Evolutionary conservation across 2,113 vertebrate genomes (phyloP).

Genomic region (Mirza zaza): DNA sequence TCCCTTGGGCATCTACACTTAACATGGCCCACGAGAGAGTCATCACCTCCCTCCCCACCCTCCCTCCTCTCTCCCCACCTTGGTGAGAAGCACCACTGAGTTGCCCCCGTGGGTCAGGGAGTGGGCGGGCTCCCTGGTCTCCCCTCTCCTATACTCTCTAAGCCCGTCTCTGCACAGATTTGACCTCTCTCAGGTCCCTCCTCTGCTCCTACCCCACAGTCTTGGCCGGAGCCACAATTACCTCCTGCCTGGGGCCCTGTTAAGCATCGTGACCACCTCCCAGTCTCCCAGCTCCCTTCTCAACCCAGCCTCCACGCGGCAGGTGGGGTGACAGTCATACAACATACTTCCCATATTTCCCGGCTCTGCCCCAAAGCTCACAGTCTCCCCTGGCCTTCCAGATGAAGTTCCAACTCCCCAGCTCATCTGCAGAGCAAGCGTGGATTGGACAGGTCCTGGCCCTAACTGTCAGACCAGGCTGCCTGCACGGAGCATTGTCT

Average conservation of each 20-base stretch:
- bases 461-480: background rate
- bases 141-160: background rate
- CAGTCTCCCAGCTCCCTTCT: rapidly evolving
- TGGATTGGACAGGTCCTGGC: background rate
- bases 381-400: background rate
- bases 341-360: background rate
- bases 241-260: background rate
- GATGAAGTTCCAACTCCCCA: background rate
- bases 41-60: background rate
- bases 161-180: background rate
- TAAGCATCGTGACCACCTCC: background rate
- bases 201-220: background rate
- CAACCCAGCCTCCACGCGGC: rapidly evolving
- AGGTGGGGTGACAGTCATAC: background rate
- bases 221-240: no score
- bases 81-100: background rate
- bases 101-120: no score
- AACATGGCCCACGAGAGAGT: background rate
- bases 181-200: background rate
- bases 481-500: background rate
- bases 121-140: background rate
- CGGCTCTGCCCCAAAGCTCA: background rate
- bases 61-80: background rate
- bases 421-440: background rate
- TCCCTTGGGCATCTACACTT: background rate